A percentile compares a stretch with the other conserved stretches of the same genome.
phyloP scores from a whole-genome alignment of 2,888 invertebrate species.

The Vanessa cardui region DNA sequence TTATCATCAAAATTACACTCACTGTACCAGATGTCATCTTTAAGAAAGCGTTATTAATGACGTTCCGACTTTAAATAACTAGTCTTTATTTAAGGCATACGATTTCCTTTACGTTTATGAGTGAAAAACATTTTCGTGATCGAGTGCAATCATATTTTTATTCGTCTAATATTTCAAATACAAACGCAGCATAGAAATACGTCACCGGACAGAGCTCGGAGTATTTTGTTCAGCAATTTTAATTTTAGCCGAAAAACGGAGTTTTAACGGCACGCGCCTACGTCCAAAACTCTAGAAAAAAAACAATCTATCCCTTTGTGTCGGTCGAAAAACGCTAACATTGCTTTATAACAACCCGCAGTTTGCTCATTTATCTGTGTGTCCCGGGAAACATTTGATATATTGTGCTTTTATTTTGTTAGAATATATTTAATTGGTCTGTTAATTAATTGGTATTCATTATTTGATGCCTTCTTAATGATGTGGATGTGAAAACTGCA shows the following conservation, averaged over 20 bases:
- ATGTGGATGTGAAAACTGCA: no score
- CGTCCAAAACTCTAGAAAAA: constrained; percentile 2
- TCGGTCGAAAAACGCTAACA: background rate
- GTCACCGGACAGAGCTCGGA: background rate
- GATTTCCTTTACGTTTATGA: no score
- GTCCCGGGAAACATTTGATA: background rate
- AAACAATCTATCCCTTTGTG: background rate
- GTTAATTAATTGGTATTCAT: no score
- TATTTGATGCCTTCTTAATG: no score
- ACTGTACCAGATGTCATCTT: no score
- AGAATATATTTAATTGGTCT: background rate
- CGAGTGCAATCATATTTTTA: no score
- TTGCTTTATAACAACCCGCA: constrained; percentile 1
- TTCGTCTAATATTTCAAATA: no score
- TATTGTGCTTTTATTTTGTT: background rate
- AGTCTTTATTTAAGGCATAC: no score
- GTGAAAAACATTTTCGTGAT: no score
- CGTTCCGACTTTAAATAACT: no score
- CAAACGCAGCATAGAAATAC: background rate
- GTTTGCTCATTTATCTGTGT: background rate
- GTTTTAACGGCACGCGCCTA: constrained; percentile 3
- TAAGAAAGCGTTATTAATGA: no score
- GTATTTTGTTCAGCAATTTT: constrained; percentile 8
- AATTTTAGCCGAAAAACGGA: constrained; percentile 7
- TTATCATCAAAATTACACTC: no score